Evolutionary conservation across 1,140 invertebrate species (phyloP).

Genomic region (Eueides isabella): DNA sequence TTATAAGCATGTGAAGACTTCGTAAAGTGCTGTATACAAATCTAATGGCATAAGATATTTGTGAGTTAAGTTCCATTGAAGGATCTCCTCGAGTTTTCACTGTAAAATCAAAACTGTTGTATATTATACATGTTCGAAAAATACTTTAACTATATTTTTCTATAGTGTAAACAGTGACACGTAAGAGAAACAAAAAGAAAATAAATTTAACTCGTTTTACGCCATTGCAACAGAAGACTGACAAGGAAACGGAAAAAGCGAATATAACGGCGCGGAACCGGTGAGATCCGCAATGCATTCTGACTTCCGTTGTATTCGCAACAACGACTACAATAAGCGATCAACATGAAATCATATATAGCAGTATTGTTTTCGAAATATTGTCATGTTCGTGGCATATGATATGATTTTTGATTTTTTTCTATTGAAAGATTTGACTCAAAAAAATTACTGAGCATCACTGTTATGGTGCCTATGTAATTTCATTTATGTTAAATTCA

Average conservation of each 20-base stretch:
- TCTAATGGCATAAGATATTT: no score
- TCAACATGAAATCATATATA: background rate
- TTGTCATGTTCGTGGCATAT: background rate
- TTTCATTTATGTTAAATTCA: no score
- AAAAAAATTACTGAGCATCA: no score
- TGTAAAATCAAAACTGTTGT: no score
- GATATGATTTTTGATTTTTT: no score
- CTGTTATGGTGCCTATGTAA: no score
- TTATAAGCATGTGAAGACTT: background rate
- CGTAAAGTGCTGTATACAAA: no score
- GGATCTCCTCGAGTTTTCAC: no score
- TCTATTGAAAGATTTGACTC: no score
- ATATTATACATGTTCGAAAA: no score
- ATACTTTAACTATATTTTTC: no score
- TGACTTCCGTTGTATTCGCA: constrained; percentile 13
- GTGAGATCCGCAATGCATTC: constrained; percentile 25
- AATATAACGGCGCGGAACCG: constrained; percentile 42
- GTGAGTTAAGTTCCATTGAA: no score
- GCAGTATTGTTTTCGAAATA: background rate
- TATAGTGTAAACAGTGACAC: background rate
- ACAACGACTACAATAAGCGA: constrained; percentile 13
- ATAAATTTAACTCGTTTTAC: background rate
- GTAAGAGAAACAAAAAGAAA: background rate
- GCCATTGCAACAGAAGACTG: constrained; percentile 33
- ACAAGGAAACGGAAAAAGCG: constrained; percentile 52